A percentile compares a stretch with the other conserved stretches of the same genome.
These are phyloP conservation scores for Tachypleus tridentatus DNA, from an alignment of 1,140 invertebrate species.

Conservation along the genomic window DNA sequence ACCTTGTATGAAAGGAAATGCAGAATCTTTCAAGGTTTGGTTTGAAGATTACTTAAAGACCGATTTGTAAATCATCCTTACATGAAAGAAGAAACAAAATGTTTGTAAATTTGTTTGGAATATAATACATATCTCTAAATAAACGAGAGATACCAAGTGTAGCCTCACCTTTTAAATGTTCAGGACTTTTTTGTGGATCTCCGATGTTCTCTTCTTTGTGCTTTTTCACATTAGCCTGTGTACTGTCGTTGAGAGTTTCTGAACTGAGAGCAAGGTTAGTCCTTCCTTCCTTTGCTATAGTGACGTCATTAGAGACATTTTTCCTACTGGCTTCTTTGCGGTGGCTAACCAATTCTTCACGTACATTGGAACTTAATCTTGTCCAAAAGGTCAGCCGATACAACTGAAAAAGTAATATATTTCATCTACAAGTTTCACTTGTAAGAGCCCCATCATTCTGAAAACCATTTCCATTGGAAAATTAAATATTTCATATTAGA, in stretches of 20 bases:
- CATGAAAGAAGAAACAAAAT: not conserved
- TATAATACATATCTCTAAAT: too few relatives aligned
- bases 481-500: too few relatives aligned
- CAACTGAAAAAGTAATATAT: slow-evolving; percentile 27
- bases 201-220: slow-evolving; percentile 1
- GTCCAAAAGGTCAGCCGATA: slow-evolving; percentile 36
- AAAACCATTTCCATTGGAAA: too few relatives aligned
- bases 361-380: too few relatives aligned
- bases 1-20: too few relatives aligned
- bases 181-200: not conserved
- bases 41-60: not conserved
- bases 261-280: not conserved
- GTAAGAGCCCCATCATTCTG: too few relatives aligned
- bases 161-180: too few relatives aligned
- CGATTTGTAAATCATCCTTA: too few relatives aligned
- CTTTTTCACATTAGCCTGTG: slow-evolving; percentile 3
- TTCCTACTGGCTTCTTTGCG: slow-evolving; percentile 31
- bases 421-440: too few relatives aligned
- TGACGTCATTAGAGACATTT: slow-evolving; percentile 26
- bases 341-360: slow-evolving; percentile 20
- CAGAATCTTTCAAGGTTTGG: too few relatives aligned
- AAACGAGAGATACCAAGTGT: too few relatives aligned
- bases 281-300: slow-evolving; percentile 1
- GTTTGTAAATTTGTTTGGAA: not conserved
- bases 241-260: not conserved